phyloP scores from a whole-genome alignment of 2,888 invertebrate species.

The Phyllotreta cruciferae region DNA sequence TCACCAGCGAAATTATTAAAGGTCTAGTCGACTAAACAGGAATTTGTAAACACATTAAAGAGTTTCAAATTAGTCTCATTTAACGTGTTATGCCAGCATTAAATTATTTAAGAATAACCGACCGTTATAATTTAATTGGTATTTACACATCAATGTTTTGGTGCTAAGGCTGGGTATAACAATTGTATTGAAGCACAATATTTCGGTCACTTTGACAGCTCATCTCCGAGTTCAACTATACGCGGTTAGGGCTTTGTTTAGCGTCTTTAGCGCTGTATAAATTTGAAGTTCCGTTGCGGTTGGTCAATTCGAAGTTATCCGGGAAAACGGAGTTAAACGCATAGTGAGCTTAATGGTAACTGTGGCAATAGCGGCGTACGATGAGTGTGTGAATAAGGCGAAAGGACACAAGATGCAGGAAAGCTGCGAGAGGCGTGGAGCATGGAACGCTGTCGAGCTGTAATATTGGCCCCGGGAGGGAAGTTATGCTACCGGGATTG shows the following conservation, averaged over 20 bases:
- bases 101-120: constrained; percentile 1
- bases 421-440: constrained; percentile 46
- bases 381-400: constrained; percentile 19
- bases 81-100: constrained; percentile 9
- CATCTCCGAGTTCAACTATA: too few relatives aligned
- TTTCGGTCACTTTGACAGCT: too few relatives aligned
- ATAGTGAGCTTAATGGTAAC: constrained; percentile 25
- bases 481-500: constrained; percentile 47
- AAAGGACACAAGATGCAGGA: constrained; percentile 32
- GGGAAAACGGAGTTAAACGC: constrained; percentile 25
- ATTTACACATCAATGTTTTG: not conserved
- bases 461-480: constrained; percentile 51
- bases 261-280: constrained; percentile 10
- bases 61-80: constrained; percentile 1
- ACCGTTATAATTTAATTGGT: constrained; percentile 14
- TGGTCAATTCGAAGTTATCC: constrained; percentile 25
- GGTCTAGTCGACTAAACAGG: constrained; percentile 12
- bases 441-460: constrained; percentile 50
- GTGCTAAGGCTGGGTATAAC: too few relatives aligned
- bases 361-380: constrained; percentile 23
- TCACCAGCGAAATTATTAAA: constrained; percentile 6
- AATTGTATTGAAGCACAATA: too few relatives aligned
- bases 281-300: constrained; percentile 20
- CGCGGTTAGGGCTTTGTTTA: not conserved
- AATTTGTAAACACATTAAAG: not conserved